Conservation (phyloP, 1,140 invertebrate species). For the Heliconius hewitsoni region DNA sequence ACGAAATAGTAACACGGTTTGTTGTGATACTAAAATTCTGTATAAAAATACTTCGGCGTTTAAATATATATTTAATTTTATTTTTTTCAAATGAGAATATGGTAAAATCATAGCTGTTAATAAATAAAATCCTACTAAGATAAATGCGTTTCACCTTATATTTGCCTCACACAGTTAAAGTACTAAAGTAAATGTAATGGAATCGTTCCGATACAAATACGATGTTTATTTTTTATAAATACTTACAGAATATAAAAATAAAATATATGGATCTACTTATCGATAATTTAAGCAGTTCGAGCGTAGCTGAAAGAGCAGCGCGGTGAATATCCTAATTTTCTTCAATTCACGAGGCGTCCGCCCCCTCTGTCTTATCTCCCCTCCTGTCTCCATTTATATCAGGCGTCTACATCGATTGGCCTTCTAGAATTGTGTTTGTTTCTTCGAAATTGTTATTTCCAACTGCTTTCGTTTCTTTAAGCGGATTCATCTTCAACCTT, state of each 20-base stretch:
- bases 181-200: neutral
- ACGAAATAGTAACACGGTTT: neutral
- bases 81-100: neutral
- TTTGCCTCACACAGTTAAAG: neutral
- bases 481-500: slow-evolving; percentile 69
- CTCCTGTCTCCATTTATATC: slow-evolving; percentile 75
- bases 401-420: slow-evolving; percentile 63
- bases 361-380: slow-evolving; percentile 77
- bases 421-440: slow-evolving; percentile 77
- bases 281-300: slow-evolving; percentile 65
- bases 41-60: neutral
- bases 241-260: neutral
- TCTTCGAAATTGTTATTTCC: slow-evolving; percentile 79
- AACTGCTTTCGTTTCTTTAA: slow-evolving; percentile 71
- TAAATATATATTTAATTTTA: neutral
- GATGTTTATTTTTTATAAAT: neutral
- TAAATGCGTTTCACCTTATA: neutral
- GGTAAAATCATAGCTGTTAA: neutral
- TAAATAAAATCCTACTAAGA: neutral
- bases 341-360: slow-evolving; percentile 72
- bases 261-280: slow-evolving; percentile 46
- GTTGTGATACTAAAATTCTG: neutral
- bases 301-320: slow-evolving; percentile 57
- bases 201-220: neutral
- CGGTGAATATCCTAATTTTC: slow-evolving; percentile 77